Percentiles rank a stretch among this genome's conserved stretches.
Evolutionary conservation across 1,140 invertebrate genomes (phyloP).

Genomic region (Octopus sinensis): DNA sequence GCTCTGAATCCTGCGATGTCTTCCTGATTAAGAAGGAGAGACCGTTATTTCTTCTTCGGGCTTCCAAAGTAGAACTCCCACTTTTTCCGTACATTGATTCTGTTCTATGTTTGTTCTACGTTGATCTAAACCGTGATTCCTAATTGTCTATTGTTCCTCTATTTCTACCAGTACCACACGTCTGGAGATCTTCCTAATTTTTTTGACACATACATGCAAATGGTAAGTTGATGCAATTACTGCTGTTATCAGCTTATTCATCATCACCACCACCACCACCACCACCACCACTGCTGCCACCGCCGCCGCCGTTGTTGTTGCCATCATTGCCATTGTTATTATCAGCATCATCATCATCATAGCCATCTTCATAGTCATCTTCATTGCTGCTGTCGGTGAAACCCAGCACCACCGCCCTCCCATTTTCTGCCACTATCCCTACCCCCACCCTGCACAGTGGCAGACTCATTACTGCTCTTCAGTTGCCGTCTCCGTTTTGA

Average conservation of each 20-base stretch:
- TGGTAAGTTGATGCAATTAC: neutral
- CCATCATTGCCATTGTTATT: neutral
- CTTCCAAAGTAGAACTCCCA: neutral
- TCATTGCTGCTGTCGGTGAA: too few species aligned
- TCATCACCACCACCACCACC: neutral
- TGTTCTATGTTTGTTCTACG: neutral
- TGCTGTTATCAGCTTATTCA: constrained; percentile 7
- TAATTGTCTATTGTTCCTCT: neutral
- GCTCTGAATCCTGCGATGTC: neutral
- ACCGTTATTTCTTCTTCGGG: neutral
- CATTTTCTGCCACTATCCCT: too few species aligned
- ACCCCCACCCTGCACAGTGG: too few species aligned
- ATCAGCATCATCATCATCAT: too few species aligned
- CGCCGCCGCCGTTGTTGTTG: neutral
- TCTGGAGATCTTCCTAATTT: constrained; percentile 13
- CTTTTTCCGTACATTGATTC: neutral
- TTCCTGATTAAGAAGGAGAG: neutral
- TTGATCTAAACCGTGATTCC: neutral
- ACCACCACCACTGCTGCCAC: neutral
- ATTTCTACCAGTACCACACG: constrained; percentile 7
- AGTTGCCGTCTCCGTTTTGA: too few species aligned
- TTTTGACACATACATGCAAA: neutral
- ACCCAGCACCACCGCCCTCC: too few species aligned
- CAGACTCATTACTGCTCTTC: too few species aligned
- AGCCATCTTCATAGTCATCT: too few species aligned